These are phyloP conservation scores for Oriolus oriolus DNA, from an alignment of 2,113 vertebrate species.

Conservation along the genomic window DNA sequence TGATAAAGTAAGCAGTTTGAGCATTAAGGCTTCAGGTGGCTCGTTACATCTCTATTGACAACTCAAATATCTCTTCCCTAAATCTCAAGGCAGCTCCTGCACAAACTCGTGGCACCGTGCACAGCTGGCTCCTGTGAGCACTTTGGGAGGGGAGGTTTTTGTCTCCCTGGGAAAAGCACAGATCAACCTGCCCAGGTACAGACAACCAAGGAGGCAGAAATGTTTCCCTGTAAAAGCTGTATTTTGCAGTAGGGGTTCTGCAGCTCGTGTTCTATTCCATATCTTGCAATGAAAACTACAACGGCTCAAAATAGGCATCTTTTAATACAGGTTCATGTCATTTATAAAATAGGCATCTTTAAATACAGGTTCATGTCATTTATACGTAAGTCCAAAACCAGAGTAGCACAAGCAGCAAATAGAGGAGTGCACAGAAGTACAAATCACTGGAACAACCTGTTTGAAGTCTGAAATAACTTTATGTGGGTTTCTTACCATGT, in stretches of 20 bases:
- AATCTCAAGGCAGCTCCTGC: neutral
- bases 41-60: conserved; percentile 52
- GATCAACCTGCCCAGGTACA: fast-evolving
- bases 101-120: neutral
- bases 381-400: neutral
- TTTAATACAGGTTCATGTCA: neutral
- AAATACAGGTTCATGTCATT: neutral
- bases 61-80: neutral
- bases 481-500: neutral
- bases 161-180: neutral
- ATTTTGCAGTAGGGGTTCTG: neutral
- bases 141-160: neutral
- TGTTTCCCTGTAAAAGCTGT: fast-evolving
- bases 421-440: neutral
- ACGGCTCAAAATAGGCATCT: neutral
- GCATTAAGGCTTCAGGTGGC: conserved; percentile 47
- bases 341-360: neutral
- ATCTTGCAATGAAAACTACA: neutral
- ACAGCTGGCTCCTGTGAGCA: neutral
- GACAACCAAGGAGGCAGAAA: neutral
- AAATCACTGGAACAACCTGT: neutral
- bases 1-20: conserved; percentile 36
- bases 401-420: neutral
- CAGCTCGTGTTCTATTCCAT: neutral
- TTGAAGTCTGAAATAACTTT: neutral